Conservation (phyloP, 2,888 invertebrate genomes). For the Desoria tigrina region DNA sequence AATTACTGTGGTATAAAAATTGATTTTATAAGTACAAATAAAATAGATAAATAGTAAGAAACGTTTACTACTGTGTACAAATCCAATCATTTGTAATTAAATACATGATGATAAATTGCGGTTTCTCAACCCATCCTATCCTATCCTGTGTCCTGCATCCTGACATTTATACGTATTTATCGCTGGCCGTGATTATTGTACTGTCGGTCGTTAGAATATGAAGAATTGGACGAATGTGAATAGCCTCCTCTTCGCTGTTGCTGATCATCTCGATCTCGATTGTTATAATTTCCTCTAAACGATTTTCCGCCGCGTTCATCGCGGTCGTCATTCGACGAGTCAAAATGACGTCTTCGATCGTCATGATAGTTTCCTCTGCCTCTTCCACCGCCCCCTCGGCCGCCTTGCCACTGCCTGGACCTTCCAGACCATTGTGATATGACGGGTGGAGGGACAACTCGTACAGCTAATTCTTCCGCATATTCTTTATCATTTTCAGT, state of each 20-base stretch:
- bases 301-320: not conserved
- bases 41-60: too few species aligned
- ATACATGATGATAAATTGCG: too few species aligned
- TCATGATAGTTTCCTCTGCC: conserved; percentile 12
- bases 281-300: not conserved
- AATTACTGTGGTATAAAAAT: too few species aligned
- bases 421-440: conserved; percentile 29
- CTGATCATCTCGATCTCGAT: not conserved
- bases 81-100: too few species aligned
- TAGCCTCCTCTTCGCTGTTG: not conserved
- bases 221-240: too few species aligned
- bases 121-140: too few species aligned
- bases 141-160: too few species aligned
- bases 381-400: conserved; percentile 18
- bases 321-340: not conserved
- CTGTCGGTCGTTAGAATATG: not conserved
- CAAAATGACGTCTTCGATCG: conserved; percentile 10
- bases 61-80: too few species aligned
- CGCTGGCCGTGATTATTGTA: conserved; percentile 3
- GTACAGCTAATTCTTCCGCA: conserved; percentile 11
- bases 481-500: conserved; percentile 30
- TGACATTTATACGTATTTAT: too few species aligned
- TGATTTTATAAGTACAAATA: too few species aligned
- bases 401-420: conserved; percentile 12
- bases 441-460: conserved; percentile 21